Evolutionary conservation across 2,113 vertebrate species (phyloP).

Genomic region (Sander lucioperca): DNA sequence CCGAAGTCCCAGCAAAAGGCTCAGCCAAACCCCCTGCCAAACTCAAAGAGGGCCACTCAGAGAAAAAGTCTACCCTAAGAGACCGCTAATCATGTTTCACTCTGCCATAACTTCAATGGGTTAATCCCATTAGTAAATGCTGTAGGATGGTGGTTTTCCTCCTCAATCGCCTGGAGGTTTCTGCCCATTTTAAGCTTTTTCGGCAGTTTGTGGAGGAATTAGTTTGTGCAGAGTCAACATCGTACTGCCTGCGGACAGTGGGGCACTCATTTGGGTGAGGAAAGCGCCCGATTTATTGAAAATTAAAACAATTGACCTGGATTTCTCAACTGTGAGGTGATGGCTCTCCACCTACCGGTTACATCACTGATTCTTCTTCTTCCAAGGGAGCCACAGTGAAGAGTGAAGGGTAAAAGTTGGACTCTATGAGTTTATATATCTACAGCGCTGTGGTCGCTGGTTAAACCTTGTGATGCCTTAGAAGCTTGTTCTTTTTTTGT

Average conservation of each 20-base stretch:
- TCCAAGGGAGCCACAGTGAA: slow-evolving; percentile 35
- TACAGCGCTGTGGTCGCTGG: slow-evolving; percentile 69
- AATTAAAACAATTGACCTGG: background rate
- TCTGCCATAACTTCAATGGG: slow-evolving; percentile 24
- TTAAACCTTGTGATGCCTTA: slow-evolving; percentile 82
- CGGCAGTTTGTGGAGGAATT: background rate
- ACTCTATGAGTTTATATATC: slow-evolving; percentile 80
- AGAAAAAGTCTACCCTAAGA: background rate
- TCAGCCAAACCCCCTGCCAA: slow-evolving; percentile 6
- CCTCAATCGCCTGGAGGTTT: background rate
- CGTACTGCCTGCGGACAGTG: background rate
- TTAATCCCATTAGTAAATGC: slow-evolving; percentile 21
- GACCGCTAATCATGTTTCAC: background rate
- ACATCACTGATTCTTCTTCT: slow-evolving; percentile 19
- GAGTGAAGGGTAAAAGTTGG: slow-evolving; percentile 59
- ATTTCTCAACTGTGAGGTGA: slow-evolving; percentile 1
- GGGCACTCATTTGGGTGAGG: background rate
- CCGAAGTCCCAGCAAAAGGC: background rate
- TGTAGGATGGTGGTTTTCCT: slow-evolving; percentile 12
- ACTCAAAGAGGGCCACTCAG: slow-evolving; percentile 26
- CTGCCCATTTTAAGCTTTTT: slow-evolving; percentile 4
- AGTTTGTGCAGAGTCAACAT: slow-evolving; percentile 1
- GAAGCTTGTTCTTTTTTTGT: slow-evolving; percentile 29
- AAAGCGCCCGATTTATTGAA: background rate
- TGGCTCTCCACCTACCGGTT: slow-evolving; percentile 12